Evolutionary conservation across 1,140 invertebrate species (phyloP), one percentile per base, ranked within the genome.

Genomic region (Drosophila erecta): DNA sequence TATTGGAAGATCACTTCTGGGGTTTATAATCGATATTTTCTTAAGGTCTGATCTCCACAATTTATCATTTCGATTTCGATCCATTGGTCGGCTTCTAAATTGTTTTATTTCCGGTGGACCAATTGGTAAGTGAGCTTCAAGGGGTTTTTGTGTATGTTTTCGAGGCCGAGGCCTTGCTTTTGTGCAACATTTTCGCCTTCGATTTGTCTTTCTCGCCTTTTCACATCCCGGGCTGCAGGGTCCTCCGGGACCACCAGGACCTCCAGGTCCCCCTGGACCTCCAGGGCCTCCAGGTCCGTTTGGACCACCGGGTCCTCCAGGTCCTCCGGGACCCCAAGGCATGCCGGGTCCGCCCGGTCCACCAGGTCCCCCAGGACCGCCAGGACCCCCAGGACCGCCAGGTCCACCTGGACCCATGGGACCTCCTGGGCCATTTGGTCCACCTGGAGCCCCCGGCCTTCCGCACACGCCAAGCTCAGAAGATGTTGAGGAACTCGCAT

Each of bases 241-340:
- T 24, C 44, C 44, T 27, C 44, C 44, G 6, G 44, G 44, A 8
- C 44, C 44, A 27, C 44, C 44, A 14, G 44, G 44, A 2, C 44
- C 44, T 1, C 22, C 22, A 1, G 44, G 44, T 7, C 44, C 44
- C 8, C 44, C 44, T 5, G 44, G 44, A 6, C 44, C 44, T 3
- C 20, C 20, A 24, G 44, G 44, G 7, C 44, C 44, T n/a, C 44
- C 44, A 4, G 44, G 44, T 27, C 44, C 44, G 11, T 47, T n/a
- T 27, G 22, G 20, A n/a, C 44, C 44, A 46, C 22, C 20, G 24
- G 22, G 22, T 6, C 44, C 44, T 14, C 44, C 44, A n/a, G 44
- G 44, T n/a, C 44, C 44, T 47, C 22, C 44, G 7, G 44, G 44
- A n/a, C 44, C 44, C 44, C 44, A 47, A n/a, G 44, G 44, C 22